Percentiles rank a stretch among this genome's conserved stretches.
Evolutionary conservation across 2,888 invertebrate genomes (phyloP).

Genomic region (Hypsopygia costalis): DNA sequence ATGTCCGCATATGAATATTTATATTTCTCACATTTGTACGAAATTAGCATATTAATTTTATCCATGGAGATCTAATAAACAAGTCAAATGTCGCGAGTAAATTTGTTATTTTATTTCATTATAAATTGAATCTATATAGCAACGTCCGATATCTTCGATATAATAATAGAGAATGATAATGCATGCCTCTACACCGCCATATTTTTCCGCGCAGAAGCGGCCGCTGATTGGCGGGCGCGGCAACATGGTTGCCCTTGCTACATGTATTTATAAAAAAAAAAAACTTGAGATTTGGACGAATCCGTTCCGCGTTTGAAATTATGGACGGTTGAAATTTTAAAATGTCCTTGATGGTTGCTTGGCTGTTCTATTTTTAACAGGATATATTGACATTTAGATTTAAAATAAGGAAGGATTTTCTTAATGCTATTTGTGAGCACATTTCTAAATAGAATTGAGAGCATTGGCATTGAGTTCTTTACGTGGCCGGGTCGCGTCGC

Average conservation of each 20-base stretch:
- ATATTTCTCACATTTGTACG: neutral
- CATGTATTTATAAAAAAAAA: constrained; percentile 34
- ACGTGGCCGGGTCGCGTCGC: constrained; percentile 41
- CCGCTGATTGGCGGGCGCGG: constrained; percentile 55
- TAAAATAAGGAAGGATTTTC: constrained; percentile 2
- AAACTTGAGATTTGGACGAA: constrained; percentile 27
- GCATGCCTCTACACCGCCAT: constrained; percentile 58
- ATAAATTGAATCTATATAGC: neutral
- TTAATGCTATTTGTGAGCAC: constrained; percentile 4
- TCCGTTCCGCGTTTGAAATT: constrained; percentile 24
- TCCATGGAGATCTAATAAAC: too few species aligned
- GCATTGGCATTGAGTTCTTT: constrained; percentile 29
- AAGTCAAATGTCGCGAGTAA: too few species aligned
- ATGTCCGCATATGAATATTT: neutral
- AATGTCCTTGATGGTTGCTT: neutral
- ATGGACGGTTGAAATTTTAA: constrained; percentile 14
- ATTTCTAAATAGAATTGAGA: constrained; percentile 18
- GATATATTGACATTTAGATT: neutral
- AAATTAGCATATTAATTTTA: neutral
- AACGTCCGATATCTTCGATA: constrained; percentile 36
- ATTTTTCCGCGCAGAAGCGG: constrained; percentile 42
- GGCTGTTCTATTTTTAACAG: neutral
- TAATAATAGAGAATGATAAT: constrained; percentile 58
- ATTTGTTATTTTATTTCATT: too few species aligned
- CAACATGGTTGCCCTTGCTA: constrained; percentile 71